A percentile compares a stretch with the other conserved stretches of the same genome.
Evolutionary conservation across 1,140 invertebrate genomes (phyloP).

Genomic region (Aethina tumida): DNA sequence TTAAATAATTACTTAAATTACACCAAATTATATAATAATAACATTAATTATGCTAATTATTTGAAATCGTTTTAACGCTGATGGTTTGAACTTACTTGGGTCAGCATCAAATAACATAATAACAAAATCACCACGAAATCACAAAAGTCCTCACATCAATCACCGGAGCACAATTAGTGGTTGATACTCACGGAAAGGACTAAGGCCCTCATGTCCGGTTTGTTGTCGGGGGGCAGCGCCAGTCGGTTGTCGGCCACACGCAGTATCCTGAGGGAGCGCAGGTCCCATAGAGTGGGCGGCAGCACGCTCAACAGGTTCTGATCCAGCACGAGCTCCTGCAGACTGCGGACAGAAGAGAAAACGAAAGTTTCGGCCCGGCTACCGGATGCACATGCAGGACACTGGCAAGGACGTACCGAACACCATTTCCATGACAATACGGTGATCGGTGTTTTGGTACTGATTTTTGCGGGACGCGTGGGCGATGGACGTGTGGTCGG

Average conservation of each 20-base stretch:
- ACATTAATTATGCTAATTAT: no score
- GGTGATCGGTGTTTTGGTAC: no score
- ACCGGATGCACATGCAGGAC: conserved; percentile 33
- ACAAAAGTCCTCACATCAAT: no score
- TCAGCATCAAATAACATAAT: no score
- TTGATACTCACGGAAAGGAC: conserved; percentile 31
- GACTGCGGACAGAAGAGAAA: conserved; percentile 41
- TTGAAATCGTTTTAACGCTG: no score
- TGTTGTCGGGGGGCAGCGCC: conserved; percentile 38
- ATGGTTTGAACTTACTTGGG: not conserved
- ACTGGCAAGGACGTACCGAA: conserved; percentile 27
- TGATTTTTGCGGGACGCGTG: no score
- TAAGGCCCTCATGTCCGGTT: conserved; percentile 42
- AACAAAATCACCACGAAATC: no score
- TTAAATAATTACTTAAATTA: no score
- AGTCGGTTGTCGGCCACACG: conserved; percentile 52
- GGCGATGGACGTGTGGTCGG: no score
- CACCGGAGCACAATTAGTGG: no score
- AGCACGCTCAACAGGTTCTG: conserved; percentile 56
- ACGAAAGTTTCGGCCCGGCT: conserved; percentile 5
- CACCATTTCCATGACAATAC: no score
- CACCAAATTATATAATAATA: no score
- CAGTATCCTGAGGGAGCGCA: conserved; percentile 47
- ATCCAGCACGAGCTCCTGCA: conserved; percentile 58
- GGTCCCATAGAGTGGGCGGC: conserved; percentile 45